Percentiles rank a stretch among this genome's conserved stretches.
These are phyloP conservation scores for Pseudobourletiella spinata DNA, from an alignment of 1,140 invertebrate species.

Conservation along the genomic window DNA sequence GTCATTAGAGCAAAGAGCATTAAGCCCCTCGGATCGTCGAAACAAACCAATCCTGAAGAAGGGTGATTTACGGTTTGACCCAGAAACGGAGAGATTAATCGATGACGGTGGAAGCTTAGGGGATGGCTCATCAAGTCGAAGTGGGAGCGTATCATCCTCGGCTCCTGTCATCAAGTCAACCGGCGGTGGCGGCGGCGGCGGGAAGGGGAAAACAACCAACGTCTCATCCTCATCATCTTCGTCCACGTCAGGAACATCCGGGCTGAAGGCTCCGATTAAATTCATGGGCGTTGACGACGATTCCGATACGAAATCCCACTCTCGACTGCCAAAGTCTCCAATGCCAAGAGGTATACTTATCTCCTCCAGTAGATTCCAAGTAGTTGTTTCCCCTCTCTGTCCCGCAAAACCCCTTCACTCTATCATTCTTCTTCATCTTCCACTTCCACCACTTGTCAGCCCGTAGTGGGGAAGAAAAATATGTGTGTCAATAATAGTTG, in stretches of 20 bases:
- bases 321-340: constrained; percentile 30
- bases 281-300: constrained; percentile 41
- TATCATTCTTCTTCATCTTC: neutral
- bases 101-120: constrained; percentile 21
- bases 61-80: constrained; percentile 26
- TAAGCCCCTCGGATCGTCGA: constrained; percentile 18
- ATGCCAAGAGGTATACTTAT: constrained; percentile 27
- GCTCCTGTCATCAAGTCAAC: constrained; percentile 2
- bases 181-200: no score
- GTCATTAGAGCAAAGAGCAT: constrained; percentile 24
- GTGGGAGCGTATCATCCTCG: constrained; percentile 21
- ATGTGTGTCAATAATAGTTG: no score
- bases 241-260: constrained; percentile 30
- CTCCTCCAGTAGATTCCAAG: neutral
- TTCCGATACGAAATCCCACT: constrained; percentile 32
- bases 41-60: constrained; percentile 29
- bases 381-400: constrained; percentile 2
- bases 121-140: constrained; percentile 23
- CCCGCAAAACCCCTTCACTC: neutral
- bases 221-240: neutral
- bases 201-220: neutral
- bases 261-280: constrained; percentile 42
- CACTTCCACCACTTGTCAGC: neutral
- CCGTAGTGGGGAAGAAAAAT: no score
- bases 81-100: constrained; percentile 30